A percentile compares a stretch with the other conserved stretches of the same genome.
These are phyloP conservation scores for Frieseomelitta varia DNA, from an alignment of 1,140 invertebrate species.

Conservation along the genomic window DNA sequence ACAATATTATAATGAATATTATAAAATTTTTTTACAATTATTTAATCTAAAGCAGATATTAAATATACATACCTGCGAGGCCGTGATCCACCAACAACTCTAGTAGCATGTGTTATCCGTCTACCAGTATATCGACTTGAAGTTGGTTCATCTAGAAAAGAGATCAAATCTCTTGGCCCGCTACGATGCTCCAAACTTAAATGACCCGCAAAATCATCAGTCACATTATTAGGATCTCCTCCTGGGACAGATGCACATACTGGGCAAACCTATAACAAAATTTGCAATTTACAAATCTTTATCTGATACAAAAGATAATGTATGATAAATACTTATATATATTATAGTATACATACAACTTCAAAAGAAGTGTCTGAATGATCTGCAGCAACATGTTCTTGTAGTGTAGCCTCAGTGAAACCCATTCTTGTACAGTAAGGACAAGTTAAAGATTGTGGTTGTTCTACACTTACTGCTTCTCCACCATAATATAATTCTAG, in stretches of 20 bases:
- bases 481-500: constrained; percentile 97
- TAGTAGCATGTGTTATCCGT: constrained; percentile 91
- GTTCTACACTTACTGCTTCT: constrained; percentile 93
- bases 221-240: constrained; percentile 98
- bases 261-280: constrained; percentile 90
- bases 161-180: constrained; percentile 92
- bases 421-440: constrained; percentile 98
- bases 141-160: constrained; percentile 94
- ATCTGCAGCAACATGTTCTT: constrained; percentile 95
- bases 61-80: constrained; percentile 83
- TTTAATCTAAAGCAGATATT: neutral
- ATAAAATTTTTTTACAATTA: neutral
- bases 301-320: neutral
- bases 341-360: constrained; percentile 85
- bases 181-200: constrained; percentile 96
- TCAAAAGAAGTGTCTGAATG: constrained; percentile 93
- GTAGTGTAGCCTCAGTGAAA: constrained; percentile 94
- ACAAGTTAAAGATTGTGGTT: constrained; percentile 97
- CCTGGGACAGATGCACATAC: constrained; percentile 97
- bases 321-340: neutral
- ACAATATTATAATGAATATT: neutral
- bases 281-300: constrained; percentile 8
- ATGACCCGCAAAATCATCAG: constrained; percentile 98
- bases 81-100: constrained; percentile 89
- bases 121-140: constrained; percentile 91